Percentiles rank a stretch among this genome's conserved stretches.
These are phyloP conservation scores for Poeciliopsis turrubarensis DNA, from an alignment of 2,113 vertebrate genomes.

Conservation along the genomic window DNA sequence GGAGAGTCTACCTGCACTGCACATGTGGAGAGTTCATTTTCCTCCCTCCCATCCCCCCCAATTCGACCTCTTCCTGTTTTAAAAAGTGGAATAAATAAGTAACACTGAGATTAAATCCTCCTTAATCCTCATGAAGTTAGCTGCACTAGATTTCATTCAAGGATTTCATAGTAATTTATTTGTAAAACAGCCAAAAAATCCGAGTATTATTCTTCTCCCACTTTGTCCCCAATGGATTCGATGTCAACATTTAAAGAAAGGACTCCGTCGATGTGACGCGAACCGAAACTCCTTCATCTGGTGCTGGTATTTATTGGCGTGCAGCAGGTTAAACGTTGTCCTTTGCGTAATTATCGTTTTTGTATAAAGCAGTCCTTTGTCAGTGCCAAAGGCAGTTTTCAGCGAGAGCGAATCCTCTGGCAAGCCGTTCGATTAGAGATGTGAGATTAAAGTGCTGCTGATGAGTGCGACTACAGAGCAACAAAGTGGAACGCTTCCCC, in stretches of 20 bases:
- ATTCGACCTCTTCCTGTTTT: no score
- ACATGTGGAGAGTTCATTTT: no score
- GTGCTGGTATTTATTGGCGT: not conserved
- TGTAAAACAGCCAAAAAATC: not conserved
- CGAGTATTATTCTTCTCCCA: not conserved
- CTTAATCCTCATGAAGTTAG: not conserved
- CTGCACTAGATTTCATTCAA: not conserved
- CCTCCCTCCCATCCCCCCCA: no score
- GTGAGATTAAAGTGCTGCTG: conserved; percentile 60
- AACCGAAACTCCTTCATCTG: not conserved
- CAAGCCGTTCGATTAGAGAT: conserved; percentile 49
- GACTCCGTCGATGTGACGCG: not conserved
- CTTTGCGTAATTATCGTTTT: not conserved
- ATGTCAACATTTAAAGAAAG: not conserved
- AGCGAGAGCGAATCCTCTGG: no score
- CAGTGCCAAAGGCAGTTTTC: no score
- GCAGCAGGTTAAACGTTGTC: not conserved
- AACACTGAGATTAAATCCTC: no score
- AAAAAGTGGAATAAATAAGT: no score
- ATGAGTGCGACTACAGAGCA: conserved; percentile 53
- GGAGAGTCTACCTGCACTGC: no score
- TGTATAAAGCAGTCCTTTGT: not conserved
- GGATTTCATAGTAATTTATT: not conserved
- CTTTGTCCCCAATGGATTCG: not conserved
- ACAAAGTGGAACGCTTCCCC: conserved; percentile 38